Evolutionary conservation across 2,113 vertebrate species (phyloP).

Genomic region (Pollachius pollachius): DNA sequence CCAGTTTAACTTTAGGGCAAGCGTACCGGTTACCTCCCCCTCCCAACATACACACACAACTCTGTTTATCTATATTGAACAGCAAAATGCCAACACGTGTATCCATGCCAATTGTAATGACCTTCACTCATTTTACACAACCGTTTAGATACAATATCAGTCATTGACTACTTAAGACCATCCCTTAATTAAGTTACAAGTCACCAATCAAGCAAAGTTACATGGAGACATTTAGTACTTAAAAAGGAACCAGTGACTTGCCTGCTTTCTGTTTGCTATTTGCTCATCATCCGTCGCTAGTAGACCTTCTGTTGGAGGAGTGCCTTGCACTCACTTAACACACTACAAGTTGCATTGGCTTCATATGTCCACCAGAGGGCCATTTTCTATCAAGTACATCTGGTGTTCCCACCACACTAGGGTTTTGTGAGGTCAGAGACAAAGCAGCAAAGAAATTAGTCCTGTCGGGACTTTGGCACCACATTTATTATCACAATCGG

Average conservation of each 20-base stretch:
- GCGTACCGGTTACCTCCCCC: neutral
- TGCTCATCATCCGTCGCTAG: neutral
- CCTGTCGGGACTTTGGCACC: neutral
- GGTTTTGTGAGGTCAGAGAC: neutral
- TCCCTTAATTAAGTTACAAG: too few relatives aligned
- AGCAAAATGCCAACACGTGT: too few relatives aligned
- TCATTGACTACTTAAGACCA: too few relatives aligned
- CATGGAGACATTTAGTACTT: neutral
- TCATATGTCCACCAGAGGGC: constrained; percentile 6
- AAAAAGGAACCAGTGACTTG: neutral
- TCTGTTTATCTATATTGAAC: too few relatives aligned
- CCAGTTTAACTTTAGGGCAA: neutral
- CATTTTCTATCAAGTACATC: neutral
- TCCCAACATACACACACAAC: neutral
- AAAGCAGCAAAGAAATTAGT: neutral
- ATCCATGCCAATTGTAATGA: too few relatives aligned
- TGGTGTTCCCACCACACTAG: neutral
- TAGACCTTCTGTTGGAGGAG: neutral
- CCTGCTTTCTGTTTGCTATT: neutral
- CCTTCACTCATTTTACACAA: too few relatives aligned
- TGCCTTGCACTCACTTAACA: neutral
- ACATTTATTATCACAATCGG: neutral
- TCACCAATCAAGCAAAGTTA: too few relatives aligned
- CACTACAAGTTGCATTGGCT: constrained; percentile 29
- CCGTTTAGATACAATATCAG: too few relatives aligned